phyloP scores from a whole-genome alignment of 2,888 invertebrate genomes.

The Serripes groenlandicus region DNA sequence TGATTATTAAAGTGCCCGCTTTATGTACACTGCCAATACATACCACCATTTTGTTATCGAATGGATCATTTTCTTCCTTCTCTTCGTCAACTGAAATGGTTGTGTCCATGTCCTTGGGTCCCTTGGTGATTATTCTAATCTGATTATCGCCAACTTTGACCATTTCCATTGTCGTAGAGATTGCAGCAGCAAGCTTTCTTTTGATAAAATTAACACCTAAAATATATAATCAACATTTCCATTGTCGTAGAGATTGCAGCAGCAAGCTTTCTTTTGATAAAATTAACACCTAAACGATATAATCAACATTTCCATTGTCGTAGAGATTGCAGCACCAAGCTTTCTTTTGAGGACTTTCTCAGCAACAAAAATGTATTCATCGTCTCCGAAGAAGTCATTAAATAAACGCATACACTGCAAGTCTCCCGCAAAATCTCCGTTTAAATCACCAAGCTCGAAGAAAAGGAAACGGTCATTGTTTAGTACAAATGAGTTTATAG shows the following conservation, averaged over 20 bases:
- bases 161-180: constrained; percentile 59
- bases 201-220: constrained; percentile 61
- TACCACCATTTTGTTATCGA: constrained; percentile 58
- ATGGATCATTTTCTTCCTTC: constrained; percentile 53
- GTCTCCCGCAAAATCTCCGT: no score
- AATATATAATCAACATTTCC: background rate
- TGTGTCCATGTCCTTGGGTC: constrained; percentile 59
- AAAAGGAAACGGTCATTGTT: no score
- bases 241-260: constrained; percentile 41
- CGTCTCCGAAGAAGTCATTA: no score
- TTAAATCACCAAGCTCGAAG: no score
- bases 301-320: constrained; percentile 61
- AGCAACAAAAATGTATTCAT: no score
- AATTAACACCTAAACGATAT: constrained; percentile 60
- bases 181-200: constrained; percentile 53
- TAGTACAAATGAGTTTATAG: no score
- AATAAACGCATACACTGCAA: no score
- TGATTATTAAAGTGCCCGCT: no score
- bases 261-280: constrained; percentile 63
- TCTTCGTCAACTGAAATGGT: constrained; percentile 46
- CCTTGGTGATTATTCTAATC: constrained; percentile 56
- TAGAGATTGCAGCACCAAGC: constrained; percentile 52
- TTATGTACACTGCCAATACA: no score
- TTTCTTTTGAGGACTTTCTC: constrained; percentile 64
- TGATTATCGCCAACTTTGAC: constrained; percentile 43